Base-by-base conservation (phyloP, 2,113 vertebrate genomes). In the Plestiodon gilberti region DNA sequence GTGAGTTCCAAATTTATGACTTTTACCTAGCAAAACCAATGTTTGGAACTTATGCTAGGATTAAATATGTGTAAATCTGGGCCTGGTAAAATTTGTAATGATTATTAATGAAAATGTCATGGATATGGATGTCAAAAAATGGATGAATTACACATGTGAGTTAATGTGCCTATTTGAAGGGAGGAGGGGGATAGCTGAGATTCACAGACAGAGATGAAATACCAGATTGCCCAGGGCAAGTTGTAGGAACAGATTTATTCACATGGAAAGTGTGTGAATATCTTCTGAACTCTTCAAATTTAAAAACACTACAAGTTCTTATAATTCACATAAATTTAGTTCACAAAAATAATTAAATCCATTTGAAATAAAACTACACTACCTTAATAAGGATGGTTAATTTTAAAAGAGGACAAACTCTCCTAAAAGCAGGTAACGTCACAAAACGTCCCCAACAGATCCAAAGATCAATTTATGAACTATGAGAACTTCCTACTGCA, bases 31-130 rank as follows among this genome's bases (percentile, higher is more conserved):
- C 14, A 85, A 4, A 85, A 25, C 40, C 78, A 84, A 22, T 35
- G n/a, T 70, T 48, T n/a, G 52, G 55, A 93, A 90, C 71, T 73
- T 64, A 91, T 62, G 40, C 15, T 69, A 78, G 64, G 6, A 28
- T 1, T 87, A 84, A 88, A 87, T 70, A 23, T 82, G 13, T 87
- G 4, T 65, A 89, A 89, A 90, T 69, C 78, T 88, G 25, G 48
- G 92, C 40, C 48, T 2, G 57, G 1, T 70, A 84, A 77, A 89
- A 92, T 64, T 84, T 85, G 6, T 57, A 87, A 65, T 70, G n/a
- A 28, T 83, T 35, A 69, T 85, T 89, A 94, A 90, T 85, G n/a
- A 93, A 95, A 89, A 86, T 25, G 61, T 59, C 20, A 90, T 28
- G 78, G 40, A 90, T 85, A 74, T 57, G 70, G 74, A 61, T n/a